phyloP scores from a whole-genome alignment of 2,113 vertebrate species.

The Apus apus region DNA sequence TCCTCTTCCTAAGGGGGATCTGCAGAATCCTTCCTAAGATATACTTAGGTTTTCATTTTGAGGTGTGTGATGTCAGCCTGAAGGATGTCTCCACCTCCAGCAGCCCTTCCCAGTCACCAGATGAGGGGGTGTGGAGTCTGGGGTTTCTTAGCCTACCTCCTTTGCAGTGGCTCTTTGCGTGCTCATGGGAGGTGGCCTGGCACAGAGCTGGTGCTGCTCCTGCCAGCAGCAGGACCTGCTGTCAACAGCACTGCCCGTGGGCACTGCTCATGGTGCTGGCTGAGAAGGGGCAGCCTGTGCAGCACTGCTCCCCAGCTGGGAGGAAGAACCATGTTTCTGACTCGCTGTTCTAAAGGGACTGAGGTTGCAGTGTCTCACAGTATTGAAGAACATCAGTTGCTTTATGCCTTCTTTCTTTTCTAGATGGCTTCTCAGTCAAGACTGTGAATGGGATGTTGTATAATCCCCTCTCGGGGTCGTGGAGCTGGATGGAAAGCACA shows the following conservation, averaged over 20 bases:
- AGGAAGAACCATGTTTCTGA: background rate
- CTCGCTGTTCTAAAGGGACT: background rate
- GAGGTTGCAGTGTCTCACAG: background rate
- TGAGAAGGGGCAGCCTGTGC: background rate
- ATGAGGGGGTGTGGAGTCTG: background rate
- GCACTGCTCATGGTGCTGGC: no score
- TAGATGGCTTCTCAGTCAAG: constrained; percentile 88
- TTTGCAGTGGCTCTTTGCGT: fast-evolving
- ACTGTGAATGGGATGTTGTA: constrained; percentile 89
- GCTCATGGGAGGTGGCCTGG: background rate
- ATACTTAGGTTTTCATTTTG: background rate
- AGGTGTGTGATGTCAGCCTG: background rate
- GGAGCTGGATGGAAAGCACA: constrained; percentile 86
- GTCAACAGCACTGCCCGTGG: background rate
- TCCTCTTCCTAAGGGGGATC: background rate
- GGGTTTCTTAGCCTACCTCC: background rate
- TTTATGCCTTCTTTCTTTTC: background rate
- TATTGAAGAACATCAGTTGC: background rate
- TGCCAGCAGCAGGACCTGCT: background rate
- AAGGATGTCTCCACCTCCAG: background rate
- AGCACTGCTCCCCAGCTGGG: background rate
- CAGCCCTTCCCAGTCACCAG: fast-evolving
- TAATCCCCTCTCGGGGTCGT: constrained; percentile 85
- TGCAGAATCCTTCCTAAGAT: background rate
- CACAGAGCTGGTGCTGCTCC: background rate